Evolutionary conservation across 2,113 vertebrate genomes (phyloP).

Genomic region (Epinephelus cyanopodus): DNA sequence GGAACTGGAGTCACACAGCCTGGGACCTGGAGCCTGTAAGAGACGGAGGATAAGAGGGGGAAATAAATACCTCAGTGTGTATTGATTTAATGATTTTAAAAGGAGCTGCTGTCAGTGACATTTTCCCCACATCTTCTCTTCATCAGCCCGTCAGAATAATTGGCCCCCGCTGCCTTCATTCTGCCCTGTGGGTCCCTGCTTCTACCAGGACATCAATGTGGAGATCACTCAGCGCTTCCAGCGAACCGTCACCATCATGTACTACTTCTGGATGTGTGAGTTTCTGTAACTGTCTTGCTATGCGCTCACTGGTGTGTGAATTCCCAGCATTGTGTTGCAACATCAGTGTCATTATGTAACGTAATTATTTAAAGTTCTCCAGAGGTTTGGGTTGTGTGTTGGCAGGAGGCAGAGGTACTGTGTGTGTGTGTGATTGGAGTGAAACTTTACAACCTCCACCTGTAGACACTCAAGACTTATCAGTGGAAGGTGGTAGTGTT

Average conservation of each 20-base stretch:
- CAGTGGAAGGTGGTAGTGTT: not conserved
- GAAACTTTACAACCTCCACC: not conserved
- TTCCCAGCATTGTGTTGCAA: not conserved
- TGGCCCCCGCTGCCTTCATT: conserved; percentile 95
- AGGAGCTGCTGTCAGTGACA: not conserved
- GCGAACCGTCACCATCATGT: conserved; percentile 93
- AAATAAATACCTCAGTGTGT: not conserved
- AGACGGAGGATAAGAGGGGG: not conserved
- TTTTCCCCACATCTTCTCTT: not conserved
- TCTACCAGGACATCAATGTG: conserved; percentile 95
- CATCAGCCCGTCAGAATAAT: conserved; percentile 90
- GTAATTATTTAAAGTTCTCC: not conserved
- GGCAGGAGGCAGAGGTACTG: not conserved
- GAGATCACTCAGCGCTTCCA: conserved; percentile 95
- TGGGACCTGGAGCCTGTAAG: conserved; percentile 86
- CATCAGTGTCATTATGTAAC: not conserved
- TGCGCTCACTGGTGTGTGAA: not conserved
- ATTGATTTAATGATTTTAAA: not conserved
- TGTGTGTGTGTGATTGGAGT: not conserved
- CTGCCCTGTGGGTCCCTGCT: conserved; percentile 94
- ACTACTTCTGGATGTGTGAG: conserved; percentile 99
- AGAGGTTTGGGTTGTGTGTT: not conserved
- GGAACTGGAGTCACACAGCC: conserved; percentile 89
- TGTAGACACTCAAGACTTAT: not conserved
- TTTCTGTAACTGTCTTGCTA: conserved; percentile 17